Conservation (phyloP, 2,113 vertebrate genomes). For the Chaetodon trifascialis region DNA sequence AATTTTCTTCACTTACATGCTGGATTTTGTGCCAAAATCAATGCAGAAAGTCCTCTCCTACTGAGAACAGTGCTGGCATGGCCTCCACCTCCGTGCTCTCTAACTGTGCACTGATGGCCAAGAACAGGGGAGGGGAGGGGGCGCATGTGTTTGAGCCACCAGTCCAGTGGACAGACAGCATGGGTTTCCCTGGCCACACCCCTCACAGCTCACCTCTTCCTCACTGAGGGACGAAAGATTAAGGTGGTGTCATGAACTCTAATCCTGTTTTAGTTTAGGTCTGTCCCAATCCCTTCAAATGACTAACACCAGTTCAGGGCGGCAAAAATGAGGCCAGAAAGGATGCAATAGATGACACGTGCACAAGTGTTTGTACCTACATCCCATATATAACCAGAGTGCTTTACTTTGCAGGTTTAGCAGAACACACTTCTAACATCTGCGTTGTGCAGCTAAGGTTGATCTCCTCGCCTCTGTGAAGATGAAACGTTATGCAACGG, state of each 20-base stretch:
- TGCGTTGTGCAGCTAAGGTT: background rate
- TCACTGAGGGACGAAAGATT: constrained; percentile 46
- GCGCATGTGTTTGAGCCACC: background rate
- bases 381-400: background rate
- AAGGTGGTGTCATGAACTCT: constrained; percentile 70
- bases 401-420: background rate
- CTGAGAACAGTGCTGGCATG: background rate
- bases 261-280: constrained; percentile 71
- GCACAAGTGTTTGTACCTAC: background rate
- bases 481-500: constrained; percentile 77
- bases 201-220: constrained; percentile 22
- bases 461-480: constrained; percentile 46
- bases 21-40: background rate
- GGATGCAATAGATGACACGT: background rate
- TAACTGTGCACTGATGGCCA: background rate
- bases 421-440: background rate
- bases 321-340: background rate
- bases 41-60: too few relatives aligned
- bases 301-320: background rate
- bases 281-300: constrained; percentile 50
- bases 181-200: constrained; percentile 33
- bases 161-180: background rate
- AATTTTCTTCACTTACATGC: constrained; percentile 7
- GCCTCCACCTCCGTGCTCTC: background rate
- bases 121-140: background rate